Evolutionary conservation across 1,140 invertebrate species (phyloP), one percentile per base, ranked within the genome.

Genomic region (Lasaia peninsularis): DNA sequence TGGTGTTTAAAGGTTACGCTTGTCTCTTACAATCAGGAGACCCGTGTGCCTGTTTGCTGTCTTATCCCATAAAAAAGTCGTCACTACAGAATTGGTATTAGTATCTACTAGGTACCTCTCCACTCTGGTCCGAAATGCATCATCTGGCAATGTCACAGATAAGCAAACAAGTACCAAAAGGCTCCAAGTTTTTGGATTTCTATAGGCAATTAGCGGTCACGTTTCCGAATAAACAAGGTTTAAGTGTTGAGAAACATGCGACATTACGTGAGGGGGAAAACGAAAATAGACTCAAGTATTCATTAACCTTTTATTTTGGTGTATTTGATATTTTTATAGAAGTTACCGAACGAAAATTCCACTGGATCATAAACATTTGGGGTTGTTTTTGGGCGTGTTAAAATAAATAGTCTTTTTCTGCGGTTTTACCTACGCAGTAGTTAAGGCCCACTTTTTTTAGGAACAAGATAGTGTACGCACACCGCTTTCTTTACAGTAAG

Each of bases 281-380:
- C 35, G 3, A 37, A 37, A 37, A 37, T 37, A 37, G 35, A 37
- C 35, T 37, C 16, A 14, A 16, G 35, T 37, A 37, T 37, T 37
- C 12, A 14, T 37, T 37, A 37, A 37, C 35, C 35, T 37, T 37
- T 37, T 37, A 37, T 37, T 37, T 37, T 37, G 11, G 35, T 37
- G 35, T 37, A 16, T 37, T 37, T 14, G 35, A 37, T 37, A 16
- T 37, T 37, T 37, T 37, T 28, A 37, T 37, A 16, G 2, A 14
- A 14, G 5, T 16, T 37, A 37, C 12, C 8, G 35, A 37, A 37
- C 35, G 35, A 12, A 37, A 37, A 12, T 37, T 11, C 16, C 16
- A 8, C 12, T 37, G 8, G 16, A 37, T 37, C 35, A 6, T 37
- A 37, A 16, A 37, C 14, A 37, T 37, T 14, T 8, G n/a, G 12